These are phyloP conservation scores for Acropternis orthonyx DNA, from an alignment of 2,797 vertebrate species.

Conservation along the genomic window DNA sequence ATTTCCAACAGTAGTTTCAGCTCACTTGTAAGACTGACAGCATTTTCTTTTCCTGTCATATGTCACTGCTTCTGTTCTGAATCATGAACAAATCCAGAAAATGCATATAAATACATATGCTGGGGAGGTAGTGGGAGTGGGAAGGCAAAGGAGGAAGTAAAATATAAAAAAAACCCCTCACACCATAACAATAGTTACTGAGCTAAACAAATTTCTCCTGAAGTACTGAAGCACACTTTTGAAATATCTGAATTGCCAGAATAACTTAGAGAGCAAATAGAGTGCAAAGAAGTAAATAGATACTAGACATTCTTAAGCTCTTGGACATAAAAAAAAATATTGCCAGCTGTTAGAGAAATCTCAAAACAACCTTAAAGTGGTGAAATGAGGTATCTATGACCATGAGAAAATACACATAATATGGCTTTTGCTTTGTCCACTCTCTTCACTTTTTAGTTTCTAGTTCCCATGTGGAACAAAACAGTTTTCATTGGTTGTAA, in stretches of 20 bases:
- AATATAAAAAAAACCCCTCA: not conserved
- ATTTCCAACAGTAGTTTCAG: not conserved
- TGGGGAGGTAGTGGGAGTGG: accelerated
- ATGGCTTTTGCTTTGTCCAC: not conserved
- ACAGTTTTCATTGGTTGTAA: not conserved
- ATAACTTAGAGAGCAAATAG: not conserved
- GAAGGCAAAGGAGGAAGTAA: not conserved
- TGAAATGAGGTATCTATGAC: not conserved
- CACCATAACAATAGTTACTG: not conserved
- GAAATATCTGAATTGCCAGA: not conserved
- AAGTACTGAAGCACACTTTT: not conserved
- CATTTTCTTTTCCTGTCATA: not conserved
- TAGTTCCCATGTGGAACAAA: not conserved
- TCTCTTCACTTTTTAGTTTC: not conserved
- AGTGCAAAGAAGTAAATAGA: not conserved
- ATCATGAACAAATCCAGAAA: not conserved
- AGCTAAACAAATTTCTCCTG: not conserved
- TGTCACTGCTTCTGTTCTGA: not conserved
- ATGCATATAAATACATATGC: not conserved
- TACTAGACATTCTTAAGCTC: not conserved
- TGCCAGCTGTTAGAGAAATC: not conserved
- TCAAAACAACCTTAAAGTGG: not conserved
- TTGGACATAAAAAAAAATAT: not conserved
- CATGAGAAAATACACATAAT: not conserved
- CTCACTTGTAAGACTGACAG: not conserved